Conservation (phyloP, 2,113 vertebrate genomes). For the Varanus salvator region DNA sequence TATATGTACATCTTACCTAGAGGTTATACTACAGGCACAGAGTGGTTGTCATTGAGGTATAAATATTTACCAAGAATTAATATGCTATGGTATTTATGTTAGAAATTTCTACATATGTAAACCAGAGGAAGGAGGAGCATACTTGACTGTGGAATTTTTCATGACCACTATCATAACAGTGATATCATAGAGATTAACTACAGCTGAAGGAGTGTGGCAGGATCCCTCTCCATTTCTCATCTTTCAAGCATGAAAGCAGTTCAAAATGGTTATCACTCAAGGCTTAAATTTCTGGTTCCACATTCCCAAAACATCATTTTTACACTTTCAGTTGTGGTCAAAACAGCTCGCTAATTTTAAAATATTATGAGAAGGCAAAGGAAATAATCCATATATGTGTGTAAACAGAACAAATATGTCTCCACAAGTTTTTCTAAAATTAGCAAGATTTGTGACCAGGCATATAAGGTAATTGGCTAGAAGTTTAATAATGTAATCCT, state of each 20-base stretch:
- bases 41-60: not conserved
- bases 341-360: slow-evolving; percentile 41
- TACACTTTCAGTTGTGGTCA: slow-evolving; percentile 31
- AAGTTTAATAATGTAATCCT: not conserved
- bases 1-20: slow-evolving; percentile 39
- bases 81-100: not conserved
- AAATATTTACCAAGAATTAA: slow-evolving; percentile 14
- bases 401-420: not conserved
- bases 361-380: not conserved
- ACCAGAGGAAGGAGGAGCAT: not conserved
- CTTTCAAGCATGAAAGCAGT: slow-evolving; percentile 9
- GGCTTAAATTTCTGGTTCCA: slow-evolving; percentile 10
- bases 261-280: slow-evolving; percentile 13
- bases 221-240: not conserved
- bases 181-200: not conserved
- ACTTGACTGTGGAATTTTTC: not conserved
- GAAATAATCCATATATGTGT: not conserved
- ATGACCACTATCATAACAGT: not conserved
- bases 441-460: not conserved
- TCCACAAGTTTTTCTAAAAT: not conserved
- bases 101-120: slow-evolving; percentile 15
- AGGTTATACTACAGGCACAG: slow-evolving; percentile 32
- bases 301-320: not conserved
- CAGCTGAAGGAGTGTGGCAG: slow-evolving; percentile 21
- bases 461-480: not conserved